Conservation (phyloP, 30 jellyfish, hydroid and myxozoan genomes). For the Sanderia malayensis region DNA sequence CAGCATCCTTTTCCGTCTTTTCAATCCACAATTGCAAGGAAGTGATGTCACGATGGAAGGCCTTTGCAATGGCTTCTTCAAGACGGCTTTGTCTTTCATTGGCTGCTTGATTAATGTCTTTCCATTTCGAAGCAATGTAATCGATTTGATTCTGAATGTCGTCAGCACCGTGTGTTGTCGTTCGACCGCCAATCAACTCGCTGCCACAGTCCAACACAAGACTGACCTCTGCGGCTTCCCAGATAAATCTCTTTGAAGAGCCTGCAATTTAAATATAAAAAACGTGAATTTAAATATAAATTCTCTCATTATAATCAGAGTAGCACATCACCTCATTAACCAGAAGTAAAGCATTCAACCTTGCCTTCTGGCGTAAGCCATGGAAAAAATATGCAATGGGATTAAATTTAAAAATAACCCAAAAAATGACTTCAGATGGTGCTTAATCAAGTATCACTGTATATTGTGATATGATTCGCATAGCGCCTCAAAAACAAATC, state of each 20-base stretch:
- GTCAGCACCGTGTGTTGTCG: slow-evolving; percentile 67
- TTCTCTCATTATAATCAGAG: too few relatives aligned
- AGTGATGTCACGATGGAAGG: slow-evolving; percentile 70
- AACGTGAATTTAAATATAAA: too few relatives aligned
- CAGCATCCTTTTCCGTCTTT: slow-evolving; percentile 24
- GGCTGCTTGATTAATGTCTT: slow-evolving; percentile 40
- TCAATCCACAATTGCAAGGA: slow-evolving; percentile 73
- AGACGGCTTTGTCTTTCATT: slow-evolving; percentile 52
- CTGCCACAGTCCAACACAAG: slow-evolving; percentile 65
- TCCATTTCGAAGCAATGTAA: slow-evolving; percentile 68
- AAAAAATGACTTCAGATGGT: too few relatives aligned
- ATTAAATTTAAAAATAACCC: too few relatives aligned
- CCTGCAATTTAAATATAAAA: slow-evolving; percentile 34
- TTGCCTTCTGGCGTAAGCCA: too few relatives aligned
- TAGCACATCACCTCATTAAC: too few relatives aligned
- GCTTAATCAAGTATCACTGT: too few relatives aligned
- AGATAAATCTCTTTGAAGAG: slow-evolving; percentile 72
- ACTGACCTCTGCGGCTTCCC: slow-evolving; percentile 64
- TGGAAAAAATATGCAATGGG: too few relatives aligned
- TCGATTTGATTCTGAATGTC: slow-evolving; percentile 63
- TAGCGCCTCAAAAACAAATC: too few relatives aligned
- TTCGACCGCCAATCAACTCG: slow-evolving; percentile 62
- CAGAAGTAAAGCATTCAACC: too few relatives aligned
- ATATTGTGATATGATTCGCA: too few relatives aligned
- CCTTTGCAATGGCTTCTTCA: slow-evolving; percentile 60